Percentiles rank a stretch among this genome's conserved stretches.
phyloP scores from a whole-genome alignment of 2,113 vertebrate species.

The Butorides virescens region DNA sequence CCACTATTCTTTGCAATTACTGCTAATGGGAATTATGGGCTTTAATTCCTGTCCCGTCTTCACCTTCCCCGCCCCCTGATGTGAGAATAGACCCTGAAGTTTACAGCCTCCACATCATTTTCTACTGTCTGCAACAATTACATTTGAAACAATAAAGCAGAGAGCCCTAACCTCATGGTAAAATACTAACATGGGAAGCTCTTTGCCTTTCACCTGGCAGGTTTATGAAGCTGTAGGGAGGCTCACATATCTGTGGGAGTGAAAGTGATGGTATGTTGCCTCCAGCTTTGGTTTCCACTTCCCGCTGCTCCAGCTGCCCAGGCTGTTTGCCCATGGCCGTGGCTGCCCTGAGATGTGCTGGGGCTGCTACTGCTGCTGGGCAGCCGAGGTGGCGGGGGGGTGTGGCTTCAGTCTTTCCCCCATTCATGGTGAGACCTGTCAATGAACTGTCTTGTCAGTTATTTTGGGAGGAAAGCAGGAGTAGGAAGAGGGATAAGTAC shows the following conservation, averaged over 20 bases:
- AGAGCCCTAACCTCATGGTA: not conserved
- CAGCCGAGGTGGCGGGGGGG: not conserved
- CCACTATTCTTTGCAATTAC: slow-evolving; percentile 8
- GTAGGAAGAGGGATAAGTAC: not conserved
- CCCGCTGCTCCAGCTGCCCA: not conserved
- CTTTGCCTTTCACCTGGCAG: not conserved
- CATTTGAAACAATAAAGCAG: not conserved
- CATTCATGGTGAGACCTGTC: not conserved
- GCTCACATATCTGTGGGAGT: not conserved
- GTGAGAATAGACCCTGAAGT: not conserved
- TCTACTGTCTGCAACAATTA: not conserved
- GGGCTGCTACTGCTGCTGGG: not conserved
- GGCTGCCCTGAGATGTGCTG: not conserved
- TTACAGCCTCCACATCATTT: not conserved
- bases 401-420: not conserved
- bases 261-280: not conserved
- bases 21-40: not conserved
- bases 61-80: not conserved
- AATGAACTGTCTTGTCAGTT: not conserved
- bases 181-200: not conserved
- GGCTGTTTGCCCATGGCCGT: rapidly evolving
- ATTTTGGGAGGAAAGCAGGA: too few relatives aligned
- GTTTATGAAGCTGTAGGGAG: not conserved
- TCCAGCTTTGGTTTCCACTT: not conserved
- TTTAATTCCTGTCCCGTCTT: not conserved